phyloP scores from a whole-genome alignment of 2,113 vertebrate genomes.

The Amazona guildingii region DNA sequence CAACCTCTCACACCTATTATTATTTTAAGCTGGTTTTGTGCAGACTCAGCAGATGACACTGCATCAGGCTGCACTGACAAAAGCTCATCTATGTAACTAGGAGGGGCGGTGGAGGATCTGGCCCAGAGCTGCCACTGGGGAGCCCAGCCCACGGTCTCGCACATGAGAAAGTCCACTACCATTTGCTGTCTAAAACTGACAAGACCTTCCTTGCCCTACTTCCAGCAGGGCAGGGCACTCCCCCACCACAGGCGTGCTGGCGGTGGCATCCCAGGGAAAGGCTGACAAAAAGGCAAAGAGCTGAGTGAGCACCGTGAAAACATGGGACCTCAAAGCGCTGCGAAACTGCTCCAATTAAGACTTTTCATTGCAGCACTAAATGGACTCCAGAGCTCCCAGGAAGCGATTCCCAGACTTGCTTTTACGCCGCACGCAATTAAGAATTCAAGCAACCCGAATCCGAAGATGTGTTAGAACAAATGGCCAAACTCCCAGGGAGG shows the following conservation, averaged over 20 bases:
- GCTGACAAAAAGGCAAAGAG: not conserved
- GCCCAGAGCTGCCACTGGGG: not conserved
- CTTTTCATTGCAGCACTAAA: not conserved
- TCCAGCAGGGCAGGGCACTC: not conserved
- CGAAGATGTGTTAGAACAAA: conserved; percentile 15
- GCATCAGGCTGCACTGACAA: not conserved
- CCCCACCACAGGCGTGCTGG: fast-evolving
- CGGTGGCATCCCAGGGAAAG: not conserved
- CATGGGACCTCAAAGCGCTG: fast-evolving
- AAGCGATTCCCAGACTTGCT: conserved; percentile 27
- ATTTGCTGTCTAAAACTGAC: not conserved
- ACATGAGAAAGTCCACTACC: not conserved
- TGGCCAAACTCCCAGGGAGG: not conserved
- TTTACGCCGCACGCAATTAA: not conserved
- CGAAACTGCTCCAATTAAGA: not conserved
- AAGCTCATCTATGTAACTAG: not conserved
- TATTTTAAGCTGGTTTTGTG: conserved; percentile 11
- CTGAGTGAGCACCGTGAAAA: fast-evolving
- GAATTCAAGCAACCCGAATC: conserved; percentile 51
- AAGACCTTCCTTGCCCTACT: not conserved
- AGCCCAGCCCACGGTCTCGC: fast-evolving
- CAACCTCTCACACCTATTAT: not conserved
- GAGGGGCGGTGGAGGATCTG: not conserved
- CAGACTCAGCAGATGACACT: conserved; percentile 26
- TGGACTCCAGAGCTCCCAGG: conserved; percentile 21